phyloP scores from a whole-genome alignment of 23 tunicate species.

The Aplidium turbinatum region DNA sequence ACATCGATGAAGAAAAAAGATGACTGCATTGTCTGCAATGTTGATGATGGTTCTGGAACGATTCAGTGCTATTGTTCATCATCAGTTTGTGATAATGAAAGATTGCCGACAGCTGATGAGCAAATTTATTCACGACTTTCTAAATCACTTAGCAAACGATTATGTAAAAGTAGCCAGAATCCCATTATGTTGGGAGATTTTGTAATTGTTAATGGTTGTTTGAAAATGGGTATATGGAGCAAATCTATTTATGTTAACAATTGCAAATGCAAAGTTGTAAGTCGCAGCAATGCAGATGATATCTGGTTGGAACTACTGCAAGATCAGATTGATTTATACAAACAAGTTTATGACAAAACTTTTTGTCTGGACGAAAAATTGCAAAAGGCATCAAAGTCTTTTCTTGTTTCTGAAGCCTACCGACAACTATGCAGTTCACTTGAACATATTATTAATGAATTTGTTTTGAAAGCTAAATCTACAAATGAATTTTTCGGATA shows the following conservation, averaged over 20 bases:
- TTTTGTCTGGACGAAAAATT: slow-evolving; percentile 16
- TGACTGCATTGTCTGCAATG: slow-evolving; percentile 10
- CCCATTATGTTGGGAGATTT: slow-evolving; percentile 27
- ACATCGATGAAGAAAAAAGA: slow-evolving; percentile 36
- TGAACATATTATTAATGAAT: neutral
- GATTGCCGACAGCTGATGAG: too few relatives aligned
- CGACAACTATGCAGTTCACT: neutral
- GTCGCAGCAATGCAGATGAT: slow-evolving; percentile 2
- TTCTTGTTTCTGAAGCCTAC: slow-evolving; percentile 3
- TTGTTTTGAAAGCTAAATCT: neutral
- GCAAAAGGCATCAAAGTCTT: slow-evolving; percentile 13
- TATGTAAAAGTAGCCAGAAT: neutral
- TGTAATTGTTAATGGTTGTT: slow-evolving; percentile 8
- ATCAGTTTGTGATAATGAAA: neutral
- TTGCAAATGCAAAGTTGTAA: slow-evolving; percentile 12
- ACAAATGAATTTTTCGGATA: slow-evolving; percentile 29
- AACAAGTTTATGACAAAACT: slow-evolving; percentile 26
- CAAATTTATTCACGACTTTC: neutral
- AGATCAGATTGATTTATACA: slow-evolving; percentile 20
- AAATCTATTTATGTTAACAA: slow-evolving; percentile 25
- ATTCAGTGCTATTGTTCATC: slow-evolving; percentile 33
- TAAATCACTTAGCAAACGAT: neutral
- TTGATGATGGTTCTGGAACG: slow-evolving; percentile 47
- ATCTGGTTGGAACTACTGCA: slow-evolving; percentile 23
- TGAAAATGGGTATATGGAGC: slow-evolving; percentile 37